Conservation (phyloP, 1,140 invertebrate genomes). For the Leptoteleia sp. region DNA sequence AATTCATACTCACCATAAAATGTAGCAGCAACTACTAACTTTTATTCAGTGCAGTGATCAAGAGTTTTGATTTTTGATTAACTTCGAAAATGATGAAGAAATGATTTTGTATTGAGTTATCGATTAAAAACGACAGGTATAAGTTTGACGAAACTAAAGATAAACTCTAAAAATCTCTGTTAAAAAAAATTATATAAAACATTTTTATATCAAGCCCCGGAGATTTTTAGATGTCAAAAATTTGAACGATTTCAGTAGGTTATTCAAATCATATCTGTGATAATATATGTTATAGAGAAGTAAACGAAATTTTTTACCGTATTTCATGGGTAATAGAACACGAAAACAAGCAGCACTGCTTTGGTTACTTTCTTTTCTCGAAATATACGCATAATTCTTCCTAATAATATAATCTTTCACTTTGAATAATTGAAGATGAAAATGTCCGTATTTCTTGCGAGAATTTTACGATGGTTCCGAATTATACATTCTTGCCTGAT, state of each 20-base stretch:
- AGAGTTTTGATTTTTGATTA: too few relatives aligned
- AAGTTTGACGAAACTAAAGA: conserved; percentile 47
- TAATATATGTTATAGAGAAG: conserved; percentile 53
- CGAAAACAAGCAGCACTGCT: conserved; percentile 45
- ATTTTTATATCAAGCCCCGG: conserved; percentile 27
- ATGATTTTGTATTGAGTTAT: conserved; percentile 17
- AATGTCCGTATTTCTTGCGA: conserved; percentile 59
- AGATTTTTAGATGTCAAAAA: conserved; percentile 47
- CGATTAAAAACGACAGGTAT: conserved; percentile 11
- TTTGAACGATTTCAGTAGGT: conserved; percentile 43
- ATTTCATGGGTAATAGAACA: conserved; percentile 22
- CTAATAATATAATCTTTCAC: conserved; percentile 53
- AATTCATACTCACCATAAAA: too few relatives aligned
- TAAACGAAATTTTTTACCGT: conserved; percentile 42
- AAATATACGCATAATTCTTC: conserved; percentile 57
- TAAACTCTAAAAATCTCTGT: conserved; percentile 39
- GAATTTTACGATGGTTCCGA: conserved; percentile 63
- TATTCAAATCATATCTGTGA: conserved; percentile 62
- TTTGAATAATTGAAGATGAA: conserved; percentile 41
- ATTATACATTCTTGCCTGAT: conserved; percentile 67
- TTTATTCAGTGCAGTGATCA: too few relatives aligned
- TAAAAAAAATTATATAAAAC: conserved; percentile 13
- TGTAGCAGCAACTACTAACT: too few relatives aligned
- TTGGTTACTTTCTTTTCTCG: conserved; percentile 43
- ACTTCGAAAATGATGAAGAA: too few relatives aligned